Evolutionary conservation across 1,140 invertebrate species (phyloP), one percentile per base, ranked within the genome.

Genomic region (Macrotrachela quadricornifera): DNA sequence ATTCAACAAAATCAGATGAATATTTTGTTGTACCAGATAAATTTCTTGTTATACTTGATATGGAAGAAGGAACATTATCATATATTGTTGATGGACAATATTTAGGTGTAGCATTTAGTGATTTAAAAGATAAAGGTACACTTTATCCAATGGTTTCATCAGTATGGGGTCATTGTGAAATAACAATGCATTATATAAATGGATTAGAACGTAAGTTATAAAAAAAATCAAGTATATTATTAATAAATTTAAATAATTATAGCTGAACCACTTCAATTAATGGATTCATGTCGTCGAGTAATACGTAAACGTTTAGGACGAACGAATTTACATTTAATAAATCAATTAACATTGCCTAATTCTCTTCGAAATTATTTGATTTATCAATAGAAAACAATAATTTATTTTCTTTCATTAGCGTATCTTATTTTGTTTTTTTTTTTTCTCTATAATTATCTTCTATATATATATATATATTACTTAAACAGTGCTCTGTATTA

Each of bases 81-180:
- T 99, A 95, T 75, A 84, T 95, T 59, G 90, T 94, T 12, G 88
- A 96, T 69, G 85, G 86, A 59, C 85, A 92, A 72, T 99, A 94
- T 73, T 76, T 97, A 48, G 92, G 92, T 51, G 81, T 95, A 61
- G 92, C 92, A 56, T 96, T 96, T 73, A 77, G 86, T 63, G 87
- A 87, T 46, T 87, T 91, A 73, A 30, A 30, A 30, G 91, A 91
- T 54, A 85, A 88, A 69, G 36, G 17, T 9, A 95, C 90, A 72
- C 74, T 97, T 37, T 90, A 94, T 72, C 91, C 92, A 51, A 88
- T 96, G 61, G 90, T 97, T 46, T 92, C 87, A 59, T 91, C 92
- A 46, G 92, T 99, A 14, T 99, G 92, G 92, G 92, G 92, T 59
- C 92, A 97, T 72, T 96, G 92, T 68, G 92, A 97, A 76, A 94